Evolutionary conservation across 2,797 vertebrate species (phyloP).

Genomic region (Carapus acus): DNA sequence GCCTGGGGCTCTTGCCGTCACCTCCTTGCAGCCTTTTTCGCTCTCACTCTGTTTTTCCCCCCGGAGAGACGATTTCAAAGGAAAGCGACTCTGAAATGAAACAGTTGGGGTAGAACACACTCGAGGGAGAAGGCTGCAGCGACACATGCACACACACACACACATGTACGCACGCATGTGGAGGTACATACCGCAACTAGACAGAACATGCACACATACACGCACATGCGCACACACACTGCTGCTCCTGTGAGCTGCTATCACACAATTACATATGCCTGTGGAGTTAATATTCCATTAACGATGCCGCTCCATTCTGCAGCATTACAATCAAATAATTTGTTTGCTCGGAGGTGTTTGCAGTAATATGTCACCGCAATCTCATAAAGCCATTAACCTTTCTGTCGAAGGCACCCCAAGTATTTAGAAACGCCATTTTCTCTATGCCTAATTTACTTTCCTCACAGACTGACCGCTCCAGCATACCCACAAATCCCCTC

Average conservation of each 20-base stretch:
- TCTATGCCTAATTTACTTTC: constrained; percentile 48
- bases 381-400: constrained; percentile 61
- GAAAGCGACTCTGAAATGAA: not conserved
- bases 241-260: constrained; percentile 1
- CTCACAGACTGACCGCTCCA: constrained; percentile 29
- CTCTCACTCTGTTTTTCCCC: not conserved
- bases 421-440: constrained; percentile 45
- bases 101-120: not conserved
- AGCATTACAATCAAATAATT: constrained; percentile 48
- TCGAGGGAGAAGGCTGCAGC: not conserved
- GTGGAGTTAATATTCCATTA: constrained; percentile 41
- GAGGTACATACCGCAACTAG: constrained; percentile 2
- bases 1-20: not conserved
- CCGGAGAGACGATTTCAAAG: not conserved
- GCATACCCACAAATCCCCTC: constrained; percentile 30
- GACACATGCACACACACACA: not conserved
- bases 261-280: constrained; percentile 5
- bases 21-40: not conserved
- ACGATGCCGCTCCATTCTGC: constrained; percentile 23
- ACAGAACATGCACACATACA: constrained; percentile 11
- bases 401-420: constrained; percentile 26
- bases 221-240: not conserved
- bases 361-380: constrained; percentile 48
- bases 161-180: constrained; percentile 8
- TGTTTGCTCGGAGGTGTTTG: constrained; percentile 54